Base-by-base conservation (phyloP, 1,140 invertebrate species). In the Drosophila rhopaloa region DNA sequence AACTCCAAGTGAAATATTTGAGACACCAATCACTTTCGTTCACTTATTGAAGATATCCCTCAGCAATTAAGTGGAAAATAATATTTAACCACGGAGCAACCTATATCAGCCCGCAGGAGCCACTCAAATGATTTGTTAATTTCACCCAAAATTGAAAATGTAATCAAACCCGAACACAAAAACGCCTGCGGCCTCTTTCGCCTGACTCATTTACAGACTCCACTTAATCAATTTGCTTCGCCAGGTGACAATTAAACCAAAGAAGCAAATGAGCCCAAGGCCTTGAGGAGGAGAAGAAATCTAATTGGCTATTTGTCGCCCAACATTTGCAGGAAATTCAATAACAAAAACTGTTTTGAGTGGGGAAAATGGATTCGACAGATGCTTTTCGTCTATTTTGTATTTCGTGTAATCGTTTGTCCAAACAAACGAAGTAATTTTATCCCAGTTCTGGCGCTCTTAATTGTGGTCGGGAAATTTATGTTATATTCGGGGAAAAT, bases 231-330 rank as follows among this genome's bases (percentile, higher is more conserved):
- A 72, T 72, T 72, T 71, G 32, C 66, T 35, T 27, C 53, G 53
- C 53, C 67, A 72, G 68, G 68, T 58, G 53, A 58, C 68, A 71
- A 70, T 71, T 70, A 48, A 48, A 56, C 51, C 53, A 37, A 48
- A 57, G 48, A 37, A 29, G 16, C 24, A 41, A 40, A 10, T 13
- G 19, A 16, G 43, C 65, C 53, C 13, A 10, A 14, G 65, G 65
- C 14, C 4, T 3, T 4, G 44, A 16, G 4, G 27, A 16, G 60
- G 37, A 46, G 63, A 37, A 35, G 51, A 71, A 83, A 79, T 71
- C 60, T 72, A 79, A 84, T 84, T 84, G 67, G 77, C 61, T 74
- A 57, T 62, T 79, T 74, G 70, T 79, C 61, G 77, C 70, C 44
- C 44, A 46, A 62, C 76, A 79, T 84, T 76, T 83, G 61, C 11